Evolutionary conservation across 2,888 invertebrate genomes (phyloP), one percentile per base, ranked within the genome.

Genomic region (Xestia rhomboidea): DNA sequence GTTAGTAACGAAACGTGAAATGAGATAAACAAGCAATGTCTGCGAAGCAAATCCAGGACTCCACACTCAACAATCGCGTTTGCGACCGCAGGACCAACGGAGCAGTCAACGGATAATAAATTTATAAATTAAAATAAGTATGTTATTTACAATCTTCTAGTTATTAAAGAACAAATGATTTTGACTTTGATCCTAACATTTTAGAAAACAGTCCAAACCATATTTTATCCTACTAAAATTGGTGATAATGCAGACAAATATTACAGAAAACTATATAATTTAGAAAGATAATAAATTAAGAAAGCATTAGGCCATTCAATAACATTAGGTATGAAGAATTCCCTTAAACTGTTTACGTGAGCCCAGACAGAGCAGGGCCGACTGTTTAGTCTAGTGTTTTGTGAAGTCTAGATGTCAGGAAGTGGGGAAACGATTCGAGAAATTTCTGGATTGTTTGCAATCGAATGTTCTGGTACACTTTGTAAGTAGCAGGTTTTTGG

Each of bases 321-420:
- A 69, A 51, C 6, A 49, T 49, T 49, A 44, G 24, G 49, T 41
- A 30, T 60, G 62, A 77, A 82, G 73, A 76, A 88, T 89, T 87
- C 89, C 89, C 85, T 86, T 89, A 49, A 68, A 70, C 82, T 91
- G 89, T 89, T 89, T 90, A 89, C 83, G 81, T 70, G 69, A 82
- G 71, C 80, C 64, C 79, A 84, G 78, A 80, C 81, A 70, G 63
- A 66, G 66, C 69, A 83, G 85, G 83, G 83, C 75, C 84, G 81
- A 68, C 74, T 92, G 92, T 93, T 93, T 93, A 93, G 93, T 93
- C 93, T 93, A 89, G 88, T 73, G 88, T 85, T 79, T 83, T 87
- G 87, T 88, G 80, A 82, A 88, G 90, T 90, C 90, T 92, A 90
- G 88, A 91, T 91, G 89, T 89, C 91, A 88, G 87, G 86, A 87